These are phyloP conservation scores for Thymelicus lineola DNA, from an alignment of 2,888 invertebrate species.

Conservation along the genomic window DNA sequence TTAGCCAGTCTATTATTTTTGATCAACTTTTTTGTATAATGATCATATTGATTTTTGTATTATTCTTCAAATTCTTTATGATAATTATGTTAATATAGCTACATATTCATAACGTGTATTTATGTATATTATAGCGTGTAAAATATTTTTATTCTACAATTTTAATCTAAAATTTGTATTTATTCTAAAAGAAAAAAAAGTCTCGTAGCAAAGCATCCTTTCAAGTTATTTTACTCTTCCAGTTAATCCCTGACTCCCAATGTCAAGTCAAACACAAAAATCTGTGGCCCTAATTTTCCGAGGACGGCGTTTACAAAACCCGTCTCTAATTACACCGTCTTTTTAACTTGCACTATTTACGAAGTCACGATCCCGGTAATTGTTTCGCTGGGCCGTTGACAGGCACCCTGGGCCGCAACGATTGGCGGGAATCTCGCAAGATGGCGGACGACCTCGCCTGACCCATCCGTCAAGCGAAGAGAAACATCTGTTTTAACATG, in stretches of 20 bases:
- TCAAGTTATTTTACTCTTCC: neutral
- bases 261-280: slow-evolving; percentile 27
- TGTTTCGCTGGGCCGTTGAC: slow-evolving; percentile 74
- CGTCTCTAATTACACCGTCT: slow-evolving; percentile 63
- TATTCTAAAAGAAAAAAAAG: neutral
- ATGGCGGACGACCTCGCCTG: slow-evolving; percentile 79
- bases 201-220: neutral
- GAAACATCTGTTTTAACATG: slow-evolving; percentile 83
- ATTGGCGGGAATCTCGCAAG: slow-evolving; percentile 77
- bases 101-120: no score
- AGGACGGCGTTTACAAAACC: slow-evolving; percentile 46
- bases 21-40: neutral
- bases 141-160: no score
- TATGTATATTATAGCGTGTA: no score
- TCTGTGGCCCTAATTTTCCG: slow-evolving; percentile 22
- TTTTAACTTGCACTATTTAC: slow-evolving; percentile 63
- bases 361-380: slow-evolving; percentile 73
- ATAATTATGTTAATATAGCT: no score
- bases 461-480: slow-evolving; percentile 79
- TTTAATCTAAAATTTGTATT: no score
- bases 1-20: slow-evolving; percentile 11
- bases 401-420: slow-evolving; percentile 68
- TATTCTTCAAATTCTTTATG: no score
- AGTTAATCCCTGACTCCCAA: neutral
- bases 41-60: neutral